Evolutionary conservation across 2,797 vertebrate species (phyloP).

Genomic region (Chloroceryle inda): DNA sequence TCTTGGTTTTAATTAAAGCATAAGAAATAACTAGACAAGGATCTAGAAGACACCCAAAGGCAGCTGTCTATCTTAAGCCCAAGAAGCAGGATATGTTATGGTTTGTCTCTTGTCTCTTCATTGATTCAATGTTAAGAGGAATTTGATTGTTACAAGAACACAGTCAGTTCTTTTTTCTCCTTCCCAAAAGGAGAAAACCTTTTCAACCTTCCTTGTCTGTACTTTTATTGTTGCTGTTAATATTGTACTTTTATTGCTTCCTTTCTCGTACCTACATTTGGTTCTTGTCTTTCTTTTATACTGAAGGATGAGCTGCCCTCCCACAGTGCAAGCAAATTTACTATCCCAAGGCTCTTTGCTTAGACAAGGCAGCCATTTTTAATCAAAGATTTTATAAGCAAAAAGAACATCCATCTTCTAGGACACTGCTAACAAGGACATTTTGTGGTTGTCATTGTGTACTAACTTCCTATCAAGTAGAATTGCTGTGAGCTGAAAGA

Average conservation of each 20-base stretch:
- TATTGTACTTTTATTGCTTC: conserved; percentile 5
- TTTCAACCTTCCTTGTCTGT: neutral
- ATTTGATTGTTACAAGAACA: neutral
- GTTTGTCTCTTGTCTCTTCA: neutral
- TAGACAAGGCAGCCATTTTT: conserved; percentile 2
- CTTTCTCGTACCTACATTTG: neutral
- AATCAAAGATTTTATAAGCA: conserved; percentile 19
- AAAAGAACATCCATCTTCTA: neutral
- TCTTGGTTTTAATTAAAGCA: neutral
- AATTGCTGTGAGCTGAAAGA: neutral
- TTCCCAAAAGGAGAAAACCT: neutral
- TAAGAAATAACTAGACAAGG: neutral
- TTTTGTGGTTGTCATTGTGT: neutral
- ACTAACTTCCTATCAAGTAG: neutral
- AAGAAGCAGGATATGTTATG: neutral
- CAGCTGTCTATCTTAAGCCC: neutral
- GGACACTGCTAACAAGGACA: neutral
- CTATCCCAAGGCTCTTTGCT: conserved; percentile 10
- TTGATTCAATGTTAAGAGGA: neutral
- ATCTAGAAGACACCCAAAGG: neutral
- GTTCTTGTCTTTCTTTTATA: neutral
- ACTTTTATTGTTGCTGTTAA: neutral
- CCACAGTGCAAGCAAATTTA: conserved; percentile 6
- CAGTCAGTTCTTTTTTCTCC: neutral
- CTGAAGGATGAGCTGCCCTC: conserved; percentile 30